A percentile compares a stretch with the other conserved stretches of the same genome.
Evolutionary conservation across 92 coral and sea anemone genomes (phyloP).

Genomic region (Phenganax subtilis): DNA sequence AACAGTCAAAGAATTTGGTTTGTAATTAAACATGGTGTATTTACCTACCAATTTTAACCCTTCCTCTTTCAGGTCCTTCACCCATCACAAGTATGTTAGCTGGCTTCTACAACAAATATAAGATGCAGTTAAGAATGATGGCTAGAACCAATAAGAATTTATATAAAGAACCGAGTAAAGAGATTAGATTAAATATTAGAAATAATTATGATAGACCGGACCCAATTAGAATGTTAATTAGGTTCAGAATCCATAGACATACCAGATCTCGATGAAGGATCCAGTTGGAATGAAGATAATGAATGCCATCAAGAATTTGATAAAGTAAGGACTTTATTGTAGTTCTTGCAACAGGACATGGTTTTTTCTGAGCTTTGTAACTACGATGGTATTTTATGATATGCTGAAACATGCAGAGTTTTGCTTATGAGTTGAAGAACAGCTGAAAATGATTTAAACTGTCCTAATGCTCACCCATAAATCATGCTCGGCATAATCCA

Average conservation of each 20-base stretch:
- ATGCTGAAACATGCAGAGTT: slow-evolving; percentile 49
- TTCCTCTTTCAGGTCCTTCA: slow-evolving; percentile 93
- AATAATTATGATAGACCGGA: background rate
- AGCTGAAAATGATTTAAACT: background rate
- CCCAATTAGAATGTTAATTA: background rate
- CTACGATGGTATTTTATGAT: slow-evolving; percentile 97
- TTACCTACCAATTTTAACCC: slow-evolving; percentile 85
- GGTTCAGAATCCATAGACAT: slow-evolving; percentile 22
- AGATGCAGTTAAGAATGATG: no score
- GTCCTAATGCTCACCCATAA: slow-evolving; percentile 66
- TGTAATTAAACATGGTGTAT: background rate
- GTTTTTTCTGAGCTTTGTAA: slow-evolving; percentile 88
- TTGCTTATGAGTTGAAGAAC: background rate
- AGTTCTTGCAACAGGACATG: slow-evolving; percentile 76
- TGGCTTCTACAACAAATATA: slow-evolving; percentile 63
- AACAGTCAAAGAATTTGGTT: background rate
- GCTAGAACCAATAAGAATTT: background rate
- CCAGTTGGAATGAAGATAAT: slow-evolving; percentile 96
- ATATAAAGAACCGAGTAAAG: background rate
- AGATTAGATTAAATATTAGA: background rate
- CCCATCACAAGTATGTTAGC: slow-evolving; percentile 98
- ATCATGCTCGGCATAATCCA: slow-evolving; percentile 99
- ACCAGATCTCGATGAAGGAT: slow-evolving; percentile 95
- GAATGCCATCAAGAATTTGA: slow-evolving; percentile 96
- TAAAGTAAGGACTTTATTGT: slow-evolving; percentile 85